Base-by-base conservation (phyloP, 2,797 vertebrate species). In the Gymnodraco acuticeps region DNA sequence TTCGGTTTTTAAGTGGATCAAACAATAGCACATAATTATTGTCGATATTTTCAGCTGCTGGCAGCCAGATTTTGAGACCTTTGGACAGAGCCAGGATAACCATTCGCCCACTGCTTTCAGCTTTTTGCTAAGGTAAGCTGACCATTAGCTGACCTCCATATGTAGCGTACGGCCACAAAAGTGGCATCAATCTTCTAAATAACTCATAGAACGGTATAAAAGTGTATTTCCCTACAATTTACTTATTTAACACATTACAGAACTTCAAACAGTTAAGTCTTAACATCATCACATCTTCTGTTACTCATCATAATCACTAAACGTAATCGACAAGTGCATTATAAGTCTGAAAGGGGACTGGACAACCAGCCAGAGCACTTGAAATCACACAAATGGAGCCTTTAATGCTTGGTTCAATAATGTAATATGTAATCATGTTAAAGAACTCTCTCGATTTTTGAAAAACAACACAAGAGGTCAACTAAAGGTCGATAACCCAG, bases 391-490 rank as follows among this genome's bases (percentile, higher is more conserved):
- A 75, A 16, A 17, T n/a, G 14, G 11, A 68, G 51, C 43, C 14
- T 17, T 47, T 10, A 46, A 48, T 47, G 55, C 27, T 47, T 54
- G 16, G n/a, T 10, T 16, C 17, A 69, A 14, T 2, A 38, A 9
- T 38, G 8, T 38, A 38, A 38, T 10, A 1, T 8, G 10, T 16
- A 8, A 62, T 11, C 48, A 23, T 23, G 3, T 38, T 51, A 13
- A 23, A 27, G 52, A 64, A 19, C 42, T 38, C 10, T 23, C 10
- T 42, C 3, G 10, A 16, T 19, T 41, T 71, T 55, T 59, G 5
- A 74, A 63, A 10, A 61, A 59, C 0, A 13, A 13, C 3, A 48
- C 19, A 58, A 55, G 8, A 78, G 43, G 43, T 79, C 72, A 80
- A 50, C 5, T 20, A 3, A 70, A 60, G 70, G 33, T 11, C 54